Base-by-base conservation (phyloP, 1,140 invertebrate species). In the Euura saliciscinereae region DNA sequence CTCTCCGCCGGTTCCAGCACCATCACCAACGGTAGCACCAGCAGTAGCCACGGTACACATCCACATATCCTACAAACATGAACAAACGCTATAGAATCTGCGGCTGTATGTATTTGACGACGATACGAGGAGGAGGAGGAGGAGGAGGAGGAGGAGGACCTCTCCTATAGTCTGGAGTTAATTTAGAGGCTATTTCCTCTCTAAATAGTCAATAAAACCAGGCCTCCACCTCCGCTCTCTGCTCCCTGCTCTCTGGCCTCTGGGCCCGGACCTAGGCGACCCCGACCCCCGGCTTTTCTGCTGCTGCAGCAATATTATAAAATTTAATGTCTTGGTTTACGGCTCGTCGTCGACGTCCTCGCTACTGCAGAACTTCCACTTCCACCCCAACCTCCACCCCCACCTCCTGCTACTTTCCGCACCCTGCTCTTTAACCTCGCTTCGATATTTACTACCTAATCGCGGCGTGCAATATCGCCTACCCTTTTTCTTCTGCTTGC, bases 291-390 rank as follows among this genome's bases (percentile, higher is more conserved):
- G 77, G 73, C 75, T 70, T 69, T 11, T 71, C 74, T 72, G 66
- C 66, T 69, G 78, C 79, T 75, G 78, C 74, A 76, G 84, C 84
- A 84, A 86, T 87, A 87, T 87, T 87, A 87, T 87, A 87, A 87
- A 87, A 87, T 86, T 87, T 87, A 87, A 87, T 86, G 85, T 85
- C 85, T 85, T 86, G 84, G 83, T 87, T 87, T 86, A 87, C 84
- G 86, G 78, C 80, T 78, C 76, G 76, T 81, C 81, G 82, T 82
- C 76, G 80, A 11, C 10, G 10, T 11, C 51, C 8, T 59, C 51
- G 51, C 13, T 59, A n/a, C 51, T 59, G 51, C 8, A 80, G 28
- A 28, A 28, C 28, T 28, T 28, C 28, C 28, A 28, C 28, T 28
- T 28, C 28, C 28, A 28, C 28, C 28, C 28, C 28, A 28, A 28